Percentiles rank a stretch among this genome's conserved stretches.
These are phyloP conservation scores for Ailuropoda melanoleuca DNA, from an alignment of 2,113 vertebrate genomes.

Conservation along the genomic window DNA sequence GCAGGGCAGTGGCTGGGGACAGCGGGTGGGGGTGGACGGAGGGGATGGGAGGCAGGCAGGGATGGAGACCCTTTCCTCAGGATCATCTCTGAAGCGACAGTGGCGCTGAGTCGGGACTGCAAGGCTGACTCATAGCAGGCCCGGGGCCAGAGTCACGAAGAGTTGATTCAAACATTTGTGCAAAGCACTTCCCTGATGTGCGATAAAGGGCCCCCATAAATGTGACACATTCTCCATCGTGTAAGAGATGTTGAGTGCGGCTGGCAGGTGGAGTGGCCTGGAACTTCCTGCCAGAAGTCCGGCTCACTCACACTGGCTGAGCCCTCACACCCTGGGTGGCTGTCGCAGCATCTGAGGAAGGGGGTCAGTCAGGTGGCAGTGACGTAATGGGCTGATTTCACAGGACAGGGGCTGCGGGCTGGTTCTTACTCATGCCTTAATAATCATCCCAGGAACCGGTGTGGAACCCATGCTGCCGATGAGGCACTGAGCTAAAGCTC, in stretches of 20 bases:
- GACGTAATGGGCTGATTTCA: background rate
- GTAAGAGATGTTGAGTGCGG: background rate
- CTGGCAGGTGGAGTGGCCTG: background rate
- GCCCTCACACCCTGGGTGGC: background rate
- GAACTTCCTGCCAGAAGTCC: background rate
- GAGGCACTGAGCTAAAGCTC: background rate
- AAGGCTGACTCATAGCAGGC: slow-evolving; percentile 50
- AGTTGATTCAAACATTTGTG: slow-evolving; percentile 43
- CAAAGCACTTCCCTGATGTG: slow-evolving; percentile 12
- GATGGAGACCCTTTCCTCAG: background rate
- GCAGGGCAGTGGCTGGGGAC: background rate
- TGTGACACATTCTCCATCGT: background rate
- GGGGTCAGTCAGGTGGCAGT: background rate
- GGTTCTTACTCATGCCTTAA: background rate
- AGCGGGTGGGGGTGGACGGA: background rate
- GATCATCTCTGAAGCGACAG: background rate
- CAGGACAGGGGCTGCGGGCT: background rate
- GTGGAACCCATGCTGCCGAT: background rate
- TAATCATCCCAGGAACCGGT: background rate
- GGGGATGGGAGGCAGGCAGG: background rate
- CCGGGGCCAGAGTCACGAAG: background rate
- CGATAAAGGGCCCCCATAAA: background rate
- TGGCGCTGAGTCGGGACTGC: background rate
- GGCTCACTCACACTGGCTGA: background rate
- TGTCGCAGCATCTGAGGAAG: background rate